Conservation (phyloP, 2,113 vertebrate genomes). For the Labeo catla region DNA sequence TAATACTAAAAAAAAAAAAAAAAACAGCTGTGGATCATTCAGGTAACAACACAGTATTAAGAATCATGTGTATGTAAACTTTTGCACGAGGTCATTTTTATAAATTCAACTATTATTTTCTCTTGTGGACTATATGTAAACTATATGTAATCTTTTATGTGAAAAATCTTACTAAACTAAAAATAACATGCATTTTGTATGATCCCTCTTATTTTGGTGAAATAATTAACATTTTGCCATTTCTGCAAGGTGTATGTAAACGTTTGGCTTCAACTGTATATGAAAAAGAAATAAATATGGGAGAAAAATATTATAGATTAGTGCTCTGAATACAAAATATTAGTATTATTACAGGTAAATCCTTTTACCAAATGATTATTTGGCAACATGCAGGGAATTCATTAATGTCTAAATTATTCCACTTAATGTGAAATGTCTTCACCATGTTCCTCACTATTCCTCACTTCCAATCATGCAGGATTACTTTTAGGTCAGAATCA, state of each 20-base stretch:
- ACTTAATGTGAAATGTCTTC: neutral
- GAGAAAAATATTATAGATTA: neutral
- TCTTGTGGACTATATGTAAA: too few relatives aligned
- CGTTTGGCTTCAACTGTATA: too few relatives aligned
- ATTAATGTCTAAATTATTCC: neutral
- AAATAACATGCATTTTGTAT: neutral
- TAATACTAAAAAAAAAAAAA: too few relatives aligned
- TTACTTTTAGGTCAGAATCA: slow-evolving; percentile 27
- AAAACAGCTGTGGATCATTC: too few relatives aligned
- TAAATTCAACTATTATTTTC: too few relatives aligned
- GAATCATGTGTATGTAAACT: too few relatives aligned
- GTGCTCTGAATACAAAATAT: neutral
- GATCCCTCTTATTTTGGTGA: too few relatives aligned
- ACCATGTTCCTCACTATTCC: neutral
- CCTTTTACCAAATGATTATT: neutral
- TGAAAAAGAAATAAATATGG: neutral
- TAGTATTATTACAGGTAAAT: neutral
- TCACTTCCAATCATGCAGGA: slow-evolving; percentile 4
- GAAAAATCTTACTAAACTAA: neutral
- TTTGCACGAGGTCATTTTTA: too few relatives aligned
- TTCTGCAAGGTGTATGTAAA: too few relatives aligned
- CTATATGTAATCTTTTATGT: too few relatives aligned
- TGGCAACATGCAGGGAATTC: neutral
- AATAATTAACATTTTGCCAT: too few relatives aligned
- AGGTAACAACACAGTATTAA: too few relatives aligned